Base-by-base conservation (phyloP, 2,888 invertebrate genomes). In the Falcaria lacertinaria region DNA sequence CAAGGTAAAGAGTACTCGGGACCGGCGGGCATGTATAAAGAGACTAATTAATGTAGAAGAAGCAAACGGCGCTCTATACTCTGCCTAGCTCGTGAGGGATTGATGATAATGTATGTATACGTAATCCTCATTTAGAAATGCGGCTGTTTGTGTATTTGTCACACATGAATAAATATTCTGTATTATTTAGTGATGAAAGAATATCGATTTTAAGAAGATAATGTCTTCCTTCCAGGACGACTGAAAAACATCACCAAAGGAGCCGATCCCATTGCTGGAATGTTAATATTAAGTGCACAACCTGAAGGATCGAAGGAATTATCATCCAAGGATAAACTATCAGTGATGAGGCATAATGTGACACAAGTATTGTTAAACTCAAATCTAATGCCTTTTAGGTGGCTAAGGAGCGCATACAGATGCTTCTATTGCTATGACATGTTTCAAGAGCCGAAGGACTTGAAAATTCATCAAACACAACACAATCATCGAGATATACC, bases 381-480 rank as follows among this genome's bases (percentile, higher is more conserved):
- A 0, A 69, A 69, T 0, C 45, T 66, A 0, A 56, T 60, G 48
- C 71, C 74, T 0, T 74, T 73, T 34, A 50, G 65, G 19, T 73
- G 72, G 69, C 46, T 67, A 0, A 50, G 50, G n/a, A 67, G 56
- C 2, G 55, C 54, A 0, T 71, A 61, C 34, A 47, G 65, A 47
- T 73, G 71, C 28, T 72, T 73, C 37, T 72, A 60, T 35, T 74
- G 73, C 41, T 67, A 65, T 15, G 68, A 69, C 16, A 51, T 66
- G 28, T 72, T 68, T 17, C 50, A 53, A 14, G 52, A 60, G 3
- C 54, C 55, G 0, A 48, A 54, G 14, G 60, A 69, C 7, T 45
- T 70, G 15, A 64, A 58, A 50, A 32, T 41, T 0, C 70, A 72
- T 22, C 64, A 52, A 11, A 43, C 44, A 1, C 55, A 60, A 4